Base-by-base conservation (phyloP, 2,113 vertebrate genomes). In the Rhodinocichla rosea region DNA sequence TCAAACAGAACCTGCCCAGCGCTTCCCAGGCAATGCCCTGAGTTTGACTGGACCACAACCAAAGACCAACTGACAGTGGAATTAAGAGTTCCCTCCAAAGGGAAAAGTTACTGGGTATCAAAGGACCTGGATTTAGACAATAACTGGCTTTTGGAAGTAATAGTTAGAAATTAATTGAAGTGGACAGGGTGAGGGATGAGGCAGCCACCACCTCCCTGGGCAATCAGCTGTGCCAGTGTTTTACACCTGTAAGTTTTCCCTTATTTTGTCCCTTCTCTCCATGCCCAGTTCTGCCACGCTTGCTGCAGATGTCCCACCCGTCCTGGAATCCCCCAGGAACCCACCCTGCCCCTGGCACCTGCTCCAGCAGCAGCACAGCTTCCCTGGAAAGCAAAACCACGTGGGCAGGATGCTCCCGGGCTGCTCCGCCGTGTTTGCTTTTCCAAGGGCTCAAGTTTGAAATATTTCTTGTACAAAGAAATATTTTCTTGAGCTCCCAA, bases 1-100 rank as follows among this genome's bases (percentile, higher is more conserved):
- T 24, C n/a, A 35, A 23, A 32, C 2, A 9, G 55, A 60, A 53
- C 67, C 14, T 35, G 53, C 40, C 55, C 59, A 35, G 1, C 13
- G 0, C 19, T n/a, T 27, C 15, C 57, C 47, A 67, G 65, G 55
- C 19, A 9, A 8, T 6, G 59, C 16, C 7, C 1, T 4, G 8
- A 10, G 26, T 55, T 85, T 16, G 42, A 37, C 26, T 19, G 10
- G 8, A 15, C 13, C 71, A 19, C 44, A 57, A n/a, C 6, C 52
- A 62, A 69, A 56, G 28, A 20, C 6, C 47, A 6, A 24, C 44
- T 2, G 1, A 21, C 11, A n/a, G 63, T 5, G 30, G 37, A 76
- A 55, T 13, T 6, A 12, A 1, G 30, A 67, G 32, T 24, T 87
- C 35, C 27, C 17, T 63, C 18, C 73, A 53, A 47, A 7, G 3